Base-by-base conservation (phyloP, 2,888 invertebrate species). In the Conistra vaccinii region DNA sequence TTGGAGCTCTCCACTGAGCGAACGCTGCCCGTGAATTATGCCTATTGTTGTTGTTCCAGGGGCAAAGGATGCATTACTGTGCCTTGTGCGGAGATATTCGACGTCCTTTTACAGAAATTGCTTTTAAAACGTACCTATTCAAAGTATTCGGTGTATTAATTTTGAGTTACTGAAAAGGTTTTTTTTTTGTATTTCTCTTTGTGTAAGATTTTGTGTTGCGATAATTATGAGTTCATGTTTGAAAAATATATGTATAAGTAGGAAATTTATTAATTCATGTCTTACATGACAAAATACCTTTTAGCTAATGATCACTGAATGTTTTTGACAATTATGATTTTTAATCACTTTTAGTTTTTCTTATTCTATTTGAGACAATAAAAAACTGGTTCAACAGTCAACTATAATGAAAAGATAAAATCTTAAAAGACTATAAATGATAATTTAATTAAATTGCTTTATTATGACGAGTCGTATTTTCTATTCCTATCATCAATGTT, bases 11-110 rank as follows among this genome's bases (percentile, higher is more conserved):
- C 90, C 88, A 91, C 89, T 85, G 90, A 88, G 85, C 87, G 88
- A 88, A 87, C 84, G 87, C 82, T 87, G 88, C 87, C 87, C 90
- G 90, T 92, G 92, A 94, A 93, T 93, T 93, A 93, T 91, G 87
- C 87, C 93, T 89, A 94, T 94, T 94, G 93, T 93, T 92, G 90
- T 91, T 92, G 89, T 91, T 89, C 82, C 88, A 89, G 87, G 85
- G 83, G 87, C 85, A 88, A 88, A 86, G 89, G 88, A 90, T 91
- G 90, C 90, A 89, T 89, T 86, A 86, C 85, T 83, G 81, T 85
- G 87, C 88, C 89, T 89, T 88, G 90, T 88, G 88, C 73, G 76
- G 81, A 83, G 87, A 88, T 89, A 89, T 85, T 87, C 83, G 83
- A 84, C 76, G 61, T 79, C 77, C 85, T 87, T 83, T 86, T 82